phyloP scores from a whole-genome alignment of 2,797 vertebrate genomes.

The Coregonus ussuriensis region DNA sequence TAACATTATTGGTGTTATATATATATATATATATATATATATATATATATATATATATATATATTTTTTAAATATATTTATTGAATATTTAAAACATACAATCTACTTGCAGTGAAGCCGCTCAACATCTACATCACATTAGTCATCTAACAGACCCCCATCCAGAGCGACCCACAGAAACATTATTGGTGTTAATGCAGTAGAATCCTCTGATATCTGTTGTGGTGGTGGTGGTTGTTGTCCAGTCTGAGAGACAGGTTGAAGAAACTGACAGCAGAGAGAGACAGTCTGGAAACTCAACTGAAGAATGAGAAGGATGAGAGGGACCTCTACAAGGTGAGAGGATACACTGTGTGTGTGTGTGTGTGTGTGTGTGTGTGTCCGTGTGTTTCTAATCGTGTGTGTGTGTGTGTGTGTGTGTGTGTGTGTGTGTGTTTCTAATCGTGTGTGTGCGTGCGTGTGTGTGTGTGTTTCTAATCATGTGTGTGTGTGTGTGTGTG shows the following conservation, averaged over 20 bases:
- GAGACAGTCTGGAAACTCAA: conserved; percentile 86
- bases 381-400: neutral
- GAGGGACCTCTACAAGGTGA: conserved; percentile 94
- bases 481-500: neutral
- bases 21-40: neutral
- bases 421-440: neutral
- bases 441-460: neutral
- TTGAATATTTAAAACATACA: no score
- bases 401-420: neutral
- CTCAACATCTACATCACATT: no score
- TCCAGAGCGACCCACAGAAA: no score
- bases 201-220: neutral
- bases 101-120: no score
- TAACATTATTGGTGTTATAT: neutral
- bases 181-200: neutral
- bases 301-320: conserved; percentile 95
- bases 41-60: no score
- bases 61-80: no score
- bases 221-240: neutral
- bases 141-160: no score
- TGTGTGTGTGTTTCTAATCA: neutral
- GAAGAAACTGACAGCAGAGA: conserved; percentile 86
- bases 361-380: neutral
- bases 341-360: neutral
- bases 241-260: conserved; percentile 87